Conservation (phyloP, 2,113 vertebrate species). For the Abramis brama region DNA sequence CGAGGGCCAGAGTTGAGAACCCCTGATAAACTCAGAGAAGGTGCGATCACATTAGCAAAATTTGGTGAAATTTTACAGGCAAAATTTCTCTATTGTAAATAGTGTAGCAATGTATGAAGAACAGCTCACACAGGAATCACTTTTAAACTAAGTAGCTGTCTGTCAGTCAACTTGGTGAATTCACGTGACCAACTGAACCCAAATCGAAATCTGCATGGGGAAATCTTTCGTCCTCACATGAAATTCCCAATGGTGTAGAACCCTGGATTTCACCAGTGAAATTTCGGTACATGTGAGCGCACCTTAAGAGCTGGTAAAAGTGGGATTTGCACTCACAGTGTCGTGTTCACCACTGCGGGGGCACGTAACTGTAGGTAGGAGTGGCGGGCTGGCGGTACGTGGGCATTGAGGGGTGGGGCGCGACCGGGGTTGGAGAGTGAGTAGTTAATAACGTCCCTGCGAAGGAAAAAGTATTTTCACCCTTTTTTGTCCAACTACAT, state of each 20-base stretch:
- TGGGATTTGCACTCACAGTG: slow-evolving; percentile 74
- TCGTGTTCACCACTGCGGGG: slow-evolving; percentile 93
- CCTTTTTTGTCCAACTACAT: neutral
- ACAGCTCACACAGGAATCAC: too few species aligned
- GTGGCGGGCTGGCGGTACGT: slow-evolving; percentile 92
- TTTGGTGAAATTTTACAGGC: neutral
- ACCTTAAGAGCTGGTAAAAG: neutral
- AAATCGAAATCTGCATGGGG: neutral
- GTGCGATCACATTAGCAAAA: neutral
- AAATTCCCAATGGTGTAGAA: neutral
- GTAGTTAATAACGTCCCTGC: slow-evolving; percentile 90
- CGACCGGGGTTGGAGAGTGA: slow-evolving; percentile 91
- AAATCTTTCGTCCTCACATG: neutral
- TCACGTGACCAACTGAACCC: neutral
- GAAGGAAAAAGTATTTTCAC: neutral
- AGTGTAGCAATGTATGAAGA: neutral
- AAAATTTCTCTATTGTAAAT: neutral
- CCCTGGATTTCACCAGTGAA: neutral
- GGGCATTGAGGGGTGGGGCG: slow-evolving; percentile 92
- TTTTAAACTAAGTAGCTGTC: neutral
- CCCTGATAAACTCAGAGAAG: neutral
- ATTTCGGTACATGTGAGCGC: neutral
- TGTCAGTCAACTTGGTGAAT: neutral
- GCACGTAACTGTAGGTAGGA: slow-evolving; percentile 97
- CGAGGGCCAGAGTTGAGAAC: too few species aligned